Evolutionary conservation across 2,888 invertebrate species (phyloP).

Genomic region (Synanthedon andrenaeformis): DNA sequence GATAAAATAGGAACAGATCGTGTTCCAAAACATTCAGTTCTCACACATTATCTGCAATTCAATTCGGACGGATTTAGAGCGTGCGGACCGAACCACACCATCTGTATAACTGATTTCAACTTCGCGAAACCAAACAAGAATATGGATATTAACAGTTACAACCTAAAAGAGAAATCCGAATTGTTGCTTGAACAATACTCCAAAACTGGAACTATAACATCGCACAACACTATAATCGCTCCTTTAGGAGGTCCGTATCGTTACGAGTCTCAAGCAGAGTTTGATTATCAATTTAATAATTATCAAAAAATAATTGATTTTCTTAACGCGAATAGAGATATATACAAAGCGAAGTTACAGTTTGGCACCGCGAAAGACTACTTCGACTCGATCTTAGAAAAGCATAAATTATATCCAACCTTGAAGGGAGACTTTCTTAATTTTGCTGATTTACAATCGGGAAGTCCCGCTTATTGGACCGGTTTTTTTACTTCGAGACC

Average conservation of each 20-base stretch:
- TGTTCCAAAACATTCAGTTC: conserved; percentile 36
- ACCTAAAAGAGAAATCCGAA: conserved; percentile 87
- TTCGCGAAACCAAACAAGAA: conserved; percentile 82
- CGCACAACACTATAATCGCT: conserved; percentile 91
- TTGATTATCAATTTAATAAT: conserved; percentile 94
- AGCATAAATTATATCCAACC: conserved; percentile 73
- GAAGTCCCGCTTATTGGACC: conserved; percentile 93
- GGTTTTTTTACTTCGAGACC: conserved; percentile 94
- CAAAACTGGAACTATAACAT: conserved; percentile 86
- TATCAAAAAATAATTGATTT: conserved; percentile 89
- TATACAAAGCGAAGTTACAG: conserved; percentile 77
- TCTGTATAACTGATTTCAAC: conserved; percentile 50
- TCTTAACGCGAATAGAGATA: conserved; percentile 81
- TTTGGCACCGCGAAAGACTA: conserved; percentile 94
- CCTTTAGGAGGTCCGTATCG: conserved; percentile 94
- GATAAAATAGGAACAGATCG: conserved; percentile 40
- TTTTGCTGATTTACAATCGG: conserved; percentile 89
- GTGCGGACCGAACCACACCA: conserved; percentile 40
- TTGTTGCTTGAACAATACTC: conserved; percentile 89
- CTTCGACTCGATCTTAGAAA: conserved; percentile 77
- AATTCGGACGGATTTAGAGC: conserved; percentile 45
- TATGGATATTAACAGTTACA: conserved; percentile 82
- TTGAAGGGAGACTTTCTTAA: conserved; percentile 95
- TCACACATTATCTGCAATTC: conserved; percentile 48
- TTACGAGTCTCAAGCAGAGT: conserved; percentile 88